Conservation (phyloP, 2,113 vertebrate genomes). For the Grammomys surdaster region DNA sequence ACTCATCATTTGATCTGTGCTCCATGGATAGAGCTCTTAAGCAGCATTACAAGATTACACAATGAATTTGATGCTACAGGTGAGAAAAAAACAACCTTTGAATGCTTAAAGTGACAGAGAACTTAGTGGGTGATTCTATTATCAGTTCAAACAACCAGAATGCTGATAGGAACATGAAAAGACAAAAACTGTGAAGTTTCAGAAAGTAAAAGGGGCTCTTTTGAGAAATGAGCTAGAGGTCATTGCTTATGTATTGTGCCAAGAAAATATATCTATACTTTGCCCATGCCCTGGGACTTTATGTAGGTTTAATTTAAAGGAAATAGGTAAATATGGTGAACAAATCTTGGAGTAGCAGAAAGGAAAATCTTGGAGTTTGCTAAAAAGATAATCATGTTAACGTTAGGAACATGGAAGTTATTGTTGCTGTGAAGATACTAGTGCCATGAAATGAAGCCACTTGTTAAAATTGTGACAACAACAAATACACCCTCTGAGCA, state of each 20-base stretch:
- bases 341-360: background rate
- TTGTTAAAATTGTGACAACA: background rate
- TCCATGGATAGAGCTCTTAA: background rate
- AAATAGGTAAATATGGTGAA: background rate
- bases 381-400: background rate
- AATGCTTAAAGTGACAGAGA: background rate
- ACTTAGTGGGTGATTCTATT: background rate
- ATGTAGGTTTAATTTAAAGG: background rate
- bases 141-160: background rate
- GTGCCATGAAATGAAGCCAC: background rate
- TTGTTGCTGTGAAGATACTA: background rate
- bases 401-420: background rate
- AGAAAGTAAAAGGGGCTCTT: background rate
- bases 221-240: background rate
- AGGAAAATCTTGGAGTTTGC: background rate
- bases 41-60: background rate
- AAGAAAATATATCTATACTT: background rate
- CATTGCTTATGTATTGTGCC: background rate
- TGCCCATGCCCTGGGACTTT: background rate
- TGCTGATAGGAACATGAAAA: background rate
- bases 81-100: background rate
- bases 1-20: background rate
- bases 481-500: too few relatives aligned
- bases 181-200: background rate
- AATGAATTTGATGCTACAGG: background rate